Base-by-base conservation (phyloP, 2,113 vertebrate genomes). In the Chiloscyllium plagiosum region DNA sequence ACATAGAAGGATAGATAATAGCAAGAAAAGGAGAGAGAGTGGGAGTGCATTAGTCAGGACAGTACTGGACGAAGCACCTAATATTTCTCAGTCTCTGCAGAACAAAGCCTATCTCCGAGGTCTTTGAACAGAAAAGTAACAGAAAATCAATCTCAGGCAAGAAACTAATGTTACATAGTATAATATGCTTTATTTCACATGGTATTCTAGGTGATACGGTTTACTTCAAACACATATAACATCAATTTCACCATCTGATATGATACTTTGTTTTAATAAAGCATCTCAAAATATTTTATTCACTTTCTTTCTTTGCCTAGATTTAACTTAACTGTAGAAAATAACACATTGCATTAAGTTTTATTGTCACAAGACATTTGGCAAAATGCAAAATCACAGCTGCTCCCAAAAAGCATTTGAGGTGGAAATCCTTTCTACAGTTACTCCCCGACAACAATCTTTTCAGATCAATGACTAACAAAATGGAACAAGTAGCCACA, bases 401-500 rank as follows among this genome's bases (percentile, higher is more conserved):
- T 95, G 69, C 94, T 95, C 47, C 4, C 69, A 61, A 61, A 52
- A 65, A 61, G 26, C 87, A 61, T 61, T 90, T 90, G 33, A 72
- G 50, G 24, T 72, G 94, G 69, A 95, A 0, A 19, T 87, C 96
- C 52, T 96, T 65, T 95, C 94, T 68, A 95, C 96, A 96, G 96
- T 80, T 96, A 96, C 94, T 72, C 24, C 93, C 69, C 15, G 24
- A 95, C 69, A 72, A 95, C 69, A 72, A 72, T 72, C 94, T 52
- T 95, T 95, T 76, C 69, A 72, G 69, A 76, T 95, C 94, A 95
- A 52, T 52, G 96, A 96, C 95, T 93, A 97, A 96, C 96, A 69
- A 96, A 95, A 96, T 10, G 5, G 86, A 96, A 96, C 87, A 96
- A 96, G 96, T 12, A 95, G 96, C 95, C 97, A 96, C 97, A 97